Percentiles rank a stretch among this genome's conserved stretches.
Conservation (phyloP, 2,888 invertebrate genomes). For the Pherbina coryleti region DNA sequence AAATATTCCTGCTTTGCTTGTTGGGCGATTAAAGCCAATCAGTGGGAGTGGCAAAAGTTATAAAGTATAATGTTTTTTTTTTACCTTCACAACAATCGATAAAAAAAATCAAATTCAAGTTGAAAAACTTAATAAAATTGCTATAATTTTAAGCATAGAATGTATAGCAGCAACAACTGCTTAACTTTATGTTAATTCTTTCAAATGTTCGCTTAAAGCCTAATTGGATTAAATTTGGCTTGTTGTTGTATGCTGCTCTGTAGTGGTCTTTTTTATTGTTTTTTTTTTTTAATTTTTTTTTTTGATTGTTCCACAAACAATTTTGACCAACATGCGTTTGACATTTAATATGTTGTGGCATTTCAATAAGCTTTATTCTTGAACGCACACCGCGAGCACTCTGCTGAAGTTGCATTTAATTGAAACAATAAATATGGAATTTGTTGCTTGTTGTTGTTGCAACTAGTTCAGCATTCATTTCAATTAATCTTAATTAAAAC, state of each 20-base stretch:
- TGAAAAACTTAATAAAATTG: constrained; percentile 43
- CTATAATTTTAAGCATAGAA: constrained; percentile 46
- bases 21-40: constrained; percentile 46
- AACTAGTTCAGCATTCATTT: neutral
- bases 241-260: neutral
- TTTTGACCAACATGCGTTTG: neutral
- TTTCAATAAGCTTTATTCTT: too few relatives aligned
- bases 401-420: too few relatives aligned
- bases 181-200: constrained; percentile 45
- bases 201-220: constrained; percentile 43
- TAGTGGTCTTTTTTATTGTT: neutral
- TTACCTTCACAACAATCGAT: neutral
- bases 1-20: constrained; percentile 26
- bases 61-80: constrained; percentile 48
- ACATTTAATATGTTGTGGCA: too few relatives aligned
- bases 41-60: constrained; percentile 52
- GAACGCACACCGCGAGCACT: too few relatives aligned
- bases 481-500: constrained; percentile 23
- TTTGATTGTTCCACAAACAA: neutral
- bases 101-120: constrained; percentile 15
- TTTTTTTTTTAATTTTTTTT: neutral
- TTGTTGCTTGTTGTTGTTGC: neutral
- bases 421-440: too few relatives aligned
- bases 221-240: constrained; percentile 49
- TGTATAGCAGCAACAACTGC: constrained; percentile 27